Percentiles rank a stretch among this genome's conserved stretches.
Conservation (phyloP, 2,113 vertebrate genomes). For the Heterotilapia buettikoferi region DNA sequence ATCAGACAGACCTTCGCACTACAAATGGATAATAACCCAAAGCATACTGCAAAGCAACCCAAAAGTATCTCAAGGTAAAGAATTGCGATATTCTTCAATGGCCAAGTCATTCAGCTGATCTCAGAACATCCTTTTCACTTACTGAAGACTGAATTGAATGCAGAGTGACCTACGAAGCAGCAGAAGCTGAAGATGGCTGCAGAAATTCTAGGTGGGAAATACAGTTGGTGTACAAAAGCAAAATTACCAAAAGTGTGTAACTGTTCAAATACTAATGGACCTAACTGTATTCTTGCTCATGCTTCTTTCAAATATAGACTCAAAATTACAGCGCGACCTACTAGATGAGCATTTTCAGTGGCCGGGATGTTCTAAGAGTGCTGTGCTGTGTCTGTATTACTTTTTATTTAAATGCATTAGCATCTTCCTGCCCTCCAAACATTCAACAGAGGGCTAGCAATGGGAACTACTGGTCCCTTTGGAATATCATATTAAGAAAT, state of each 20-base stretch:
- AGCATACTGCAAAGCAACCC: neutral
- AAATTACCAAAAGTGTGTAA: neutral
- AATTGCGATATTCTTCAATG: neutral
- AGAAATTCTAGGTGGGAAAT: neutral
- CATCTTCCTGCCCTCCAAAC: conserved; percentile 12
- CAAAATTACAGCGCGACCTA: neutral
- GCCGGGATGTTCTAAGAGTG: neutral
- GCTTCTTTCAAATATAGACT: neutral
- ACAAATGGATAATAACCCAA: neutral
- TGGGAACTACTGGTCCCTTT: neutral
- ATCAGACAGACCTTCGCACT: neutral
- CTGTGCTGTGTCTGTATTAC: conserved; percentile 6
- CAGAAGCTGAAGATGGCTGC: neutral
- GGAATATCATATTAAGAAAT: conserved; percentile 32
- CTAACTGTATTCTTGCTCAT: neutral
- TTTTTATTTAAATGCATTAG: conserved; percentile 32
- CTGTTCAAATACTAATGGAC: neutral
- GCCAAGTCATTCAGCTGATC: neutral
- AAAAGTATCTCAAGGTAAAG: neutral
- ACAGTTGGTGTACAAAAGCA: neutral
- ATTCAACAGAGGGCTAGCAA: conserved; percentile 9
- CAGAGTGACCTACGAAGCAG: neutral
- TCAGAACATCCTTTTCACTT: neutral
- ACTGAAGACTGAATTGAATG: neutral
- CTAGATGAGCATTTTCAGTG: neutral